Base-by-base conservation (phyloP, 2,797 vertebrate species). In the Eospalax fontanierii region DNA sequence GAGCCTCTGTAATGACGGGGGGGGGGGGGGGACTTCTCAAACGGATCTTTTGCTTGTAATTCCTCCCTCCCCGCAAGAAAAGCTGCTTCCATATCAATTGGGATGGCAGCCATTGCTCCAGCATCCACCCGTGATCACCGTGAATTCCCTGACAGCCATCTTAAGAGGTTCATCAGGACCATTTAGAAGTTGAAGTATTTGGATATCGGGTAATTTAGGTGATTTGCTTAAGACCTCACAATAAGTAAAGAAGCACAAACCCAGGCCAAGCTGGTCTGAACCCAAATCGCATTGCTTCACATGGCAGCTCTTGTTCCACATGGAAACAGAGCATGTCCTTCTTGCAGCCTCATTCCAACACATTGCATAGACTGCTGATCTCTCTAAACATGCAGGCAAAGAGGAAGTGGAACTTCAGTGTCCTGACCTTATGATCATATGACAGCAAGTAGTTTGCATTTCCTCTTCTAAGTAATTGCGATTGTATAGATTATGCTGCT, bases 341-440 rank as follows among this genome's bases (percentile, higher is more conserved):
- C 57, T 54, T 18, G 11, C 6, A 35, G 57, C 50, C 16, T 65
- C 61, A 63, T 68, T 24, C 73, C 65, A 86, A n/a, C 15, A 40
- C 66, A 70, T 24, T 54, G 7, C 18, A 26, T 21, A 59, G 66
- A 86, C 35, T 63, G 1, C 78, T 71, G 7, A 6, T 68, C 22
- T 83, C 50, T 85, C 78, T 76, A 46, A 88, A 78, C 16, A 24
- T 89, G 9, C 86, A 94, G 59, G 59, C 61, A 22, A 66, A 94
- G 50, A 59, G 28, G 12, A 79, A 78, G 24, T 43, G 33, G 71
- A 78, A 83, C 24, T 38, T 59, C 30, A 0, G 15, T 73, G 54
- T 6, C 40, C 46, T 28, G 10, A 46, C 40, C 46, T 46, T 54
- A 33, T 26, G 12, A 86, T 57, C 9, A 38, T 57, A 35, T 63